Evolutionary conservation across 2,113 vertebrate species (phyloP).

Genomic region (Embiotoca jacksoni): DNA sequence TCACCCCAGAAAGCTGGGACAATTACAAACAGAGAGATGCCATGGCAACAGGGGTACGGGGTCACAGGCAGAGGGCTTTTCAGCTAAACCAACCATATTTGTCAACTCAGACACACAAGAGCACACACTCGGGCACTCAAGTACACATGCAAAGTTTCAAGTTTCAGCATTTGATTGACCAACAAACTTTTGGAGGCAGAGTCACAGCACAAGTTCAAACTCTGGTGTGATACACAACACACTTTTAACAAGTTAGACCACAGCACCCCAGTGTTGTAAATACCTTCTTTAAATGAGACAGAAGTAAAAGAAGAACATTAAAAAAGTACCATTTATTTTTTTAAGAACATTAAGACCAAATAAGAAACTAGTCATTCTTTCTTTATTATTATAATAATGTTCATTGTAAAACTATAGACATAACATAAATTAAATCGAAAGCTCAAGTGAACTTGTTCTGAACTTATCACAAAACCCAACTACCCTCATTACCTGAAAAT

Average conservation of each 20-base stretch:
- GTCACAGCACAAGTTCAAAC: neutral
- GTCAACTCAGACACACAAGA: constrained; percentile 49
- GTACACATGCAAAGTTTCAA: constrained; percentile 15
- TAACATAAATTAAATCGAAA: neutral
- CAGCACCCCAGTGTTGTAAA: accelerated
- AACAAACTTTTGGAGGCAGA: constrained; percentile 2
- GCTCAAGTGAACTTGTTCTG: constrained; percentile 25
- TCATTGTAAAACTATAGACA: neutral
- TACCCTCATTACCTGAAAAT: constrained; percentile 8
- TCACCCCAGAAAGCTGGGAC: constrained; percentile 74
- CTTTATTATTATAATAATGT: neutral
- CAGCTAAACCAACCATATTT: constrained; percentile 53
- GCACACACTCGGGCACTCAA: constrained; percentile 18
- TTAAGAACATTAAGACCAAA: neutral
- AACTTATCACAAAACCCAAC: constrained; percentile 33
- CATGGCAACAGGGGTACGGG: constrained; percentile 61
- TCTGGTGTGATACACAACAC: neutral
- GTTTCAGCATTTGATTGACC: constrained; percentile 5
- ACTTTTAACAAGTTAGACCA: neutral
- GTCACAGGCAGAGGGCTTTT: constrained; percentile 67
- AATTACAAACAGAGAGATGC: constrained; percentile 73
- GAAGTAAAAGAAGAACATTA: neutral
- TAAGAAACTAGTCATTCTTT: neutral
- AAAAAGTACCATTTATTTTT: neutral
- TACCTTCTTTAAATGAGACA: neutral